Percentiles rank a stretch among this genome's conserved stretches.
Evolutionary conservation across 2,888 invertebrate genomes (phyloP).

Genomic region (Yponomeuta evonymella): DNA sequence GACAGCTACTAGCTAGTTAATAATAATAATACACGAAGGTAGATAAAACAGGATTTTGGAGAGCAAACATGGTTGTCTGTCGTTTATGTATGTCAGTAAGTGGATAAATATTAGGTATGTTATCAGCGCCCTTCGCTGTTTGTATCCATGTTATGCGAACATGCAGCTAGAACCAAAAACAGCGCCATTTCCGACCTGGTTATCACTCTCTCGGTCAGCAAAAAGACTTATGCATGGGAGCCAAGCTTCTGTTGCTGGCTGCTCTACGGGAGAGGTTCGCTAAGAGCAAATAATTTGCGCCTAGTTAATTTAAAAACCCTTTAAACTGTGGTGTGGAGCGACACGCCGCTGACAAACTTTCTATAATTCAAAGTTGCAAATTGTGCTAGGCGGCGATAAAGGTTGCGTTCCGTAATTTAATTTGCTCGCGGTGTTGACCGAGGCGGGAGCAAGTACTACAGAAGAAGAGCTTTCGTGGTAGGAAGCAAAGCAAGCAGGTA

Average conservation of each 20-base stretch:
- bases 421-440: slow-evolving; percentile 35
- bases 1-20: too few species aligned
- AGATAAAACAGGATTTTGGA: too few species aligned
- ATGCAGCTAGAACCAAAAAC: too few species aligned
- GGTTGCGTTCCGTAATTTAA: slow-evolving; percentile 49
- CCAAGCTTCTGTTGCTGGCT: not conserved
- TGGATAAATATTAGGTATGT: too few species aligned
- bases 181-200: too few species aligned
- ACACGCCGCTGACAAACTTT: slow-evolving; percentile 31
- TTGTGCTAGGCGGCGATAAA: slow-evolving; percentile 29
- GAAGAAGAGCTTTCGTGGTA: not conserved
- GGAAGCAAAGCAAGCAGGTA: not conserved
- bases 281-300: slow-evolving; percentile 52
- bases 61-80: too few species aligned
- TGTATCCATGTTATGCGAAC: too few species aligned
- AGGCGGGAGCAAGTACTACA: slow-evolving; percentile 19
- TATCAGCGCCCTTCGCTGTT: too few species aligned
- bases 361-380: slow-evolving; percentile 39
- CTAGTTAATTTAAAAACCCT: slow-evolving; percentile 49
- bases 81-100: too few species aligned
- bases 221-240: not conserved
- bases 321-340: slow-evolving; percentile 24
- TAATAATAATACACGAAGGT: too few species aligned
- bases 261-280: not conserved
- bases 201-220: too few species aligned